These are phyloP conservation scores for Maniola hyperantus DNA, from an alignment of 2,888 invertebrate species.

Conservation along the genomic window DNA sequence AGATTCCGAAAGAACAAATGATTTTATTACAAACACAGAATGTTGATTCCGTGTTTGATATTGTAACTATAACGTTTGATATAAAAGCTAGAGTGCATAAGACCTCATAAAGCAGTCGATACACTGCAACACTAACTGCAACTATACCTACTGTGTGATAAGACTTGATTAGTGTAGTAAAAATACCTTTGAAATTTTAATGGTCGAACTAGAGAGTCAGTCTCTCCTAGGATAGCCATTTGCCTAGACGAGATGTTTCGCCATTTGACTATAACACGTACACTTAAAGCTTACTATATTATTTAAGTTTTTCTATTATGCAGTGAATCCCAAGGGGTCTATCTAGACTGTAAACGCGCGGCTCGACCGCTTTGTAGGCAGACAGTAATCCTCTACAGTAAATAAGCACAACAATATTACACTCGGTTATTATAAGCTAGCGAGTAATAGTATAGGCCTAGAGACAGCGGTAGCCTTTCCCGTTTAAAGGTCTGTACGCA, in stretches of 20 bases:
- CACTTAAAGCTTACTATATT: neutral
- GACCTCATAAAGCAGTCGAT: neutral
- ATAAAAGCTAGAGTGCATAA: slow-evolving; percentile 27
- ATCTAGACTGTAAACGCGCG: slow-evolving; percentile 17
- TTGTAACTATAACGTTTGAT: slow-evolving; percentile 32
- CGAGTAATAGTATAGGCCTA: slow-evolving; percentile 20
- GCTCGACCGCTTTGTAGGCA: slow-evolving; percentile 37
- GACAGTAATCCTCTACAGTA: slow-evolving; percentile 28
- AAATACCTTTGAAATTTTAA: too few relatives aligned
- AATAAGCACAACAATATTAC: slow-evolving; percentile 20
- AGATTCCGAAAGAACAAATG: slow-evolving; percentile 16
- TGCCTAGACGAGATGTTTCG: too few relatives aligned
- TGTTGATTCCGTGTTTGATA: slow-evolving; percentile 36
- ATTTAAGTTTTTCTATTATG: slow-evolving; percentile 29
- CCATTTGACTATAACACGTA: too few relatives aligned
- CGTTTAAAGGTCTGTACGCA: too few relatives aligned
- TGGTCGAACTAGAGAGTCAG: too few relatives aligned
- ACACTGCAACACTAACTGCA: neutral
- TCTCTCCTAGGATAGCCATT: too few relatives aligned
- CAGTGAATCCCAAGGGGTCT: slow-evolving; percentile 28
- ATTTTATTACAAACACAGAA: slow-evolving; percentile 35
- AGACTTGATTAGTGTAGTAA: too few relatives aligned
- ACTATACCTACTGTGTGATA: too few relatives aligned
- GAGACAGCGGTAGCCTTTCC: neutral
- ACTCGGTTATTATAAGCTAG: slow-evolving; percentile 30